Base-by-base conservation (phyloP, 2,888 invertebrate species). In the Dasypogon diadema region DNA sequence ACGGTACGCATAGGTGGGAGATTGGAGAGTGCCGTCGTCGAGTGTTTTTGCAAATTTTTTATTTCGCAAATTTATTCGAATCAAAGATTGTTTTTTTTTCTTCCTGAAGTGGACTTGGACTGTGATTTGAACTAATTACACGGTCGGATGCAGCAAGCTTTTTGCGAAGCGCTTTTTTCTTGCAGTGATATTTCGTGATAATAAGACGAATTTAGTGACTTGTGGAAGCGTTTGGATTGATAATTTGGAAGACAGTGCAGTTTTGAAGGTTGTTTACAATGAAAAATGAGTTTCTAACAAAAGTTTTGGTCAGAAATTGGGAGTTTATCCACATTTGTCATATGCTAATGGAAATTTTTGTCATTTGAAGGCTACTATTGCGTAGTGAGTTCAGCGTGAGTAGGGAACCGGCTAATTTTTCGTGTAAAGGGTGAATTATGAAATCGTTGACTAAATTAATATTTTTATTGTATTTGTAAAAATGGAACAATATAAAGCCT, bases 81-180 rank as follows among this genome's bases (percentile, higher is more conserved):
- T 30, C 8, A 30, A 30, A 30, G 30, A 5, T 8, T 30, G 30
- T 30, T 30, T 3, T n/a, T n/a, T n/a, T n/a, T n/a, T n/a, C n/a
- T n/a, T n/a, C n/a, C n/a, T 42, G 42, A 42, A 42, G 42, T 42
- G 42, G 3, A 1, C n/a, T 58, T 16, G 42, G 18, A 12, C 12
- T 60, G n/a, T 8, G 21, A 24, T 42, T 37, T 8, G 16, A 60
- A 21, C 21, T 37, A 34, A 60, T 42, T 60, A 60, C 60, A 60
- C 60, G 60, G 37, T 60, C 37, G 37, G 18, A 16, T 60, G 60
- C 60, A 60, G 37, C 16, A 60, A 60, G 30, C 18, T 58, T 58
- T 34, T 18, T 58, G 30, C 30, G 4, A 30, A 30, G 30, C n/a
- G n/a, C n/a, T n/a, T n/a, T n/a, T n/a, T 30, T 30, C 8, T 30